phyloP scores from a whole-genome alignment of 1,140 invertebrate genomes.

The Druon quercuslanigerum region DNA sequence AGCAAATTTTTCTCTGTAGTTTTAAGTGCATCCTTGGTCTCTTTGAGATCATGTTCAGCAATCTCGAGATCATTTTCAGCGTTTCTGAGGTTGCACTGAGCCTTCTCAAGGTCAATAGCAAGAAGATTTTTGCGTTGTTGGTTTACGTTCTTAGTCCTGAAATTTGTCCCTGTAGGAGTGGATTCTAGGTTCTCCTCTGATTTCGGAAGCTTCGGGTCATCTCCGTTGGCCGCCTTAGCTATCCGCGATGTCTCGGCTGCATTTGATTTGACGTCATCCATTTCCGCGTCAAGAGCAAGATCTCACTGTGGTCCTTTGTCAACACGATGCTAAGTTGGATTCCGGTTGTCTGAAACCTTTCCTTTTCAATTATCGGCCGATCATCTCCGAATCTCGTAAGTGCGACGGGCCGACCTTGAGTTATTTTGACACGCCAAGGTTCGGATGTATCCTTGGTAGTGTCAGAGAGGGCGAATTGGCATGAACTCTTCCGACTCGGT shows the following conservation, averaged over 20 bases:
- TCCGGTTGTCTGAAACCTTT: not conserved
- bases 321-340: not conserved
- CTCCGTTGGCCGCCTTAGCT: not conserved
- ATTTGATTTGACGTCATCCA: not conserved
- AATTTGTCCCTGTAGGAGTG: no score
- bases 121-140: no score
- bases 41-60: constrained; percentile 44
- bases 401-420: not conserved
- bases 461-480: not conserved
- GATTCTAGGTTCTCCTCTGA: not conserved
- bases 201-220: not conserved
- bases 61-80: no score
- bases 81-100: no score
- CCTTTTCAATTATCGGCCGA: constrained; percentile 1
- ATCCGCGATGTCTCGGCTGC: not conserved
- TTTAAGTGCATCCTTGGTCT: constrained; percentile 1
- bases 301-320: constrained; percentile 8
- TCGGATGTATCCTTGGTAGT: not conserved
- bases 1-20: no score
- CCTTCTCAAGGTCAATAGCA: no score
- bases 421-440: not conserved
- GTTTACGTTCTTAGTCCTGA: no score
- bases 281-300: not conserved
- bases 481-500: not conserved
- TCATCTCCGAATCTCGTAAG: not conserved